phyloP scores from a whole-genome alignment of 1,140 invertebrate genomes.

The Metaphire vulgaris region DNA sequence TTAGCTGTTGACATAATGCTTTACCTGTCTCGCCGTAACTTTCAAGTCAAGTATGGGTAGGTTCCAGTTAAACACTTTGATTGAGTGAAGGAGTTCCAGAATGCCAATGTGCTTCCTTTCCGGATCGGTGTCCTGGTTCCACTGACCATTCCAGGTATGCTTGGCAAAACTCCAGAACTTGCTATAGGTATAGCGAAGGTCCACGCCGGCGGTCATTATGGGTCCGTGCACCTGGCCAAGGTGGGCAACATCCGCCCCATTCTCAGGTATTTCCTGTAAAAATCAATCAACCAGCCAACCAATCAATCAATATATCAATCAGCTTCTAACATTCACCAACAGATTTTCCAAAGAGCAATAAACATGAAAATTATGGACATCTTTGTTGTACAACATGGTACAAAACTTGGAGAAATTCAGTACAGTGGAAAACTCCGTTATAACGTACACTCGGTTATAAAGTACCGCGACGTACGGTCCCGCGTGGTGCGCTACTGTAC shows the following conservation, averaged over 20 bases:
- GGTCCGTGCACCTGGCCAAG: slow-evolving; percentile 65
- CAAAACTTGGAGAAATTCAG: too few relatives aligned
- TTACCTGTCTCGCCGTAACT: slow-evolving; percentile 58
- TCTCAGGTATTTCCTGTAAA: slow-evolving; percentile 81
- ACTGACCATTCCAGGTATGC: slow-evolving; percentile 50
- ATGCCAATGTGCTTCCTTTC: slow-evolving; percentile 58
- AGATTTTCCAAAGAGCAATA: too few relatives aligned
- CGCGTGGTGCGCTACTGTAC: too few relatives aligned
- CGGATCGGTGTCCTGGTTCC: slow-evolving; percentile 44
- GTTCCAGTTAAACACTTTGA: slow-evolving; percentile 56
- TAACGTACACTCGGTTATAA: too few relatives aligned
- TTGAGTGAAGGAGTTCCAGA: slow-evolving; percentile 58
- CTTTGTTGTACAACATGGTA: too few relatives aligned
- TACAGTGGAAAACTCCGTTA: too few relatives aligned
- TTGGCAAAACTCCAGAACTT: slow-evolving; percentile 46
- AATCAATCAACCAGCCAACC: slow-evolving; percentile 17
- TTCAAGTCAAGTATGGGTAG: slow-evolving; percentile 55
- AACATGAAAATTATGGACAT: too few relatives aligned
- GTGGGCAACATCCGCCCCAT: slow-evolving; percentile 78
- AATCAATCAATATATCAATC: slow-evolving; percentile 13
- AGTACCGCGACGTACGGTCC: too few relatives aligned
- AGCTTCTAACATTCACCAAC: too few relatives aligned
- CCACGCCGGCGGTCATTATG: slow-evolving; percentile 57
- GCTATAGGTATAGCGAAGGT: slow-evolving; percentile 50
- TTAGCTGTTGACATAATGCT: too few relatives aligned